phyloP scores from a whole-genome alignment of 2,797 vertebrate species.

The Leptodactylus fallax region DNA sequence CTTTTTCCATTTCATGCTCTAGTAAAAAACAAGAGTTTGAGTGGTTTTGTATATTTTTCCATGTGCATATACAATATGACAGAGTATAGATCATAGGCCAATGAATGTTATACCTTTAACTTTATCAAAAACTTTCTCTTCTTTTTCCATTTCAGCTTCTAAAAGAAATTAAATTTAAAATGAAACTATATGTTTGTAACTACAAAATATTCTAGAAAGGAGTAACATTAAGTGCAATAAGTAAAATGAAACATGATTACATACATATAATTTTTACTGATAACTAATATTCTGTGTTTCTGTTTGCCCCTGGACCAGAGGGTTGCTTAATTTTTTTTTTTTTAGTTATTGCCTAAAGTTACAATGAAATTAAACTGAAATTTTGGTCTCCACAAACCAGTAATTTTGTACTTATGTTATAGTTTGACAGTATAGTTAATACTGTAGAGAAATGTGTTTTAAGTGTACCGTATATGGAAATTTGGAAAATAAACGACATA shows the following conservation, averaged over 20 bases:
- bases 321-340: too few species aligned
- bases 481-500: too few species aligned
- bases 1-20: background rate
- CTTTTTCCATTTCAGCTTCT: slow-evolving; percentile 12
- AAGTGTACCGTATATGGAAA: too few species aligned
- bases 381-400: too few species aligned
- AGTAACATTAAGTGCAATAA: background rate
- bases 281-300: background rate
- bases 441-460: too few species aligned
- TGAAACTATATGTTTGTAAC: background rate
- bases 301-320: too few species aligned
- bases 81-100: background rate
- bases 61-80: background rate
- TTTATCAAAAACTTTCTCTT: slow-evolving; percentile 11
- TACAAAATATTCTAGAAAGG: background rate
- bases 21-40: background rate
- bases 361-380: too few species aligned
- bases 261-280: background rate
- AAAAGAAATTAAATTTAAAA: background rate
- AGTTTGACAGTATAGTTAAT: too few species aligned
- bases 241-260: background rate
- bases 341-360: too few species aligned
- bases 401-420: too few species aligned
- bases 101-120: background rate
- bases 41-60: background rate